Percentiles rank a stretch among this genome's conserved stretches.
Conservation (phyloP, 2,888 invertebrate species). For the Autographa gamma region DNA sequence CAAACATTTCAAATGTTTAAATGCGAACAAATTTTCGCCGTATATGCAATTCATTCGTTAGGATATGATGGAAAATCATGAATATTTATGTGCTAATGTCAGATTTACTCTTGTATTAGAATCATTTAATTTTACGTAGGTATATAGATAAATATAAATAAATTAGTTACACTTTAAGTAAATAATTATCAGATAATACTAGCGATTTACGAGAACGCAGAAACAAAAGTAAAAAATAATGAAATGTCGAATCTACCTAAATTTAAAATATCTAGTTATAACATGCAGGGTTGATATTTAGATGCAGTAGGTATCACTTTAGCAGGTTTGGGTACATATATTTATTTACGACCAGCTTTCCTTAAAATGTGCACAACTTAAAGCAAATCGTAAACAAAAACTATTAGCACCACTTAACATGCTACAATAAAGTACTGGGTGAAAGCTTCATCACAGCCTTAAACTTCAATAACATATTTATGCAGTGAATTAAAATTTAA, state of each 20-base stretch:
- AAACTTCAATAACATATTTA: background rate
- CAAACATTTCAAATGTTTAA: no score
- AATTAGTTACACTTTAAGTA: slow-evolving; percentile 8
- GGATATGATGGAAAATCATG: no score
- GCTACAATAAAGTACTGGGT: background rate
- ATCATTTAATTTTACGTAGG: background rate
- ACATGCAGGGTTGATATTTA: slow-evolving; percentile 21
- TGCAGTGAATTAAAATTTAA: background rate
- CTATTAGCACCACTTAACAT: slow-evolving; percentile 2
- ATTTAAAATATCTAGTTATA: slow-evolving; percentile 6
- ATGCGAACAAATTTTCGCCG: no score
- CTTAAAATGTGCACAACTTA: background rate
- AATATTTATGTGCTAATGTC: no score
- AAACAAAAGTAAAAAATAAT: slow-evolving; percentile 30
- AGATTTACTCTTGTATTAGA: background rate
- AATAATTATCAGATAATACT: background rate
- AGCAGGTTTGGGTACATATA: slow-evolving; percentile 6
- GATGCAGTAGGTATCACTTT: slow-evolving; percentile 17
- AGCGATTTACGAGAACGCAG: slow-evolving; percentile 38
- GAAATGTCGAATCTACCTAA: slow-evolving; percentile 5
- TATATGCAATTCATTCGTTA: no score
- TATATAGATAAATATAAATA: background rate
- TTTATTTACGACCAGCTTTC: slow-evolving; percentile 1
- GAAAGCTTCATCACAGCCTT: background rate
- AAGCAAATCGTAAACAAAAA: slow-evolving; percentile 3